Evolutionary conservation across 2,113 vertebrate genomes (phyloP).

Genomic region (Spilogale gracilis): DNA sequence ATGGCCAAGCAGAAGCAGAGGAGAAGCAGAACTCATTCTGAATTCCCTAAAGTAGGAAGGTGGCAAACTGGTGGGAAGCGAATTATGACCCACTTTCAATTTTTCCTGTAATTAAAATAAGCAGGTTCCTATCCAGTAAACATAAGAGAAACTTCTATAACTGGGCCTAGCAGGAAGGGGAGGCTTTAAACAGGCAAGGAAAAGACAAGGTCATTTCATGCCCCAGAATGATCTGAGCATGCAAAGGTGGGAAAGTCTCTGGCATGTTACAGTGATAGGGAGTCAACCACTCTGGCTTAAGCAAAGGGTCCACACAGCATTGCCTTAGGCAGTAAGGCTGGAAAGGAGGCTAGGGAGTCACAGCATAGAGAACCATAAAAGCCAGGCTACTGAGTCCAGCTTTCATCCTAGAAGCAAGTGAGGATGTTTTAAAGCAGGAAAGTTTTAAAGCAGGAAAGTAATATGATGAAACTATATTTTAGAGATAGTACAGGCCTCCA

Average conservation of each 20-base stretch:
- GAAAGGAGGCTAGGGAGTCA: background rate
- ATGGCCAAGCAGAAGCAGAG: background rate
- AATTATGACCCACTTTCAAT: background rate
- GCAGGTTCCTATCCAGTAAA: background rate
- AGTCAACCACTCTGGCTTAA: background rate
- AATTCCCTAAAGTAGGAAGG: background rate
- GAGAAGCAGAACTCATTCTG: background rate
- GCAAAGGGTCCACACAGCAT: background rate
- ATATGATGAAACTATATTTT: slow-evolving; percentile 33
- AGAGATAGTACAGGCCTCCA: background rate
- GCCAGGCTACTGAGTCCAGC: background rate
- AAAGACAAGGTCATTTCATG: background rate
- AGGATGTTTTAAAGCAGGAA: slow-evolving; percentile 51
- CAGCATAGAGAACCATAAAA: background rate
- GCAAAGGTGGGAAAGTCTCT: background rate
- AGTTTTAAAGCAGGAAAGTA: slow-evolving; percentile 54
- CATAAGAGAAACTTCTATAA: background rate
- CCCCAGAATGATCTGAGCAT: background rate
- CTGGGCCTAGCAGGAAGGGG: background rate
- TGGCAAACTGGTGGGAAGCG: background rate
- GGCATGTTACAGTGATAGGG: background rate
- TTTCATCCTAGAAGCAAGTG: slow-evolving; percentile 31
- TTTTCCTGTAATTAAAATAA: slow-evolving; percentile 40
- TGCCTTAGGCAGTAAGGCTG: background rate
- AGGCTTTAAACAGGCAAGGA: background rate